Evolutionary conservation across 2,113 vertebrate genomes (phyloP).

Genomic region (Psammodynastes pulverulentus): DNA sequence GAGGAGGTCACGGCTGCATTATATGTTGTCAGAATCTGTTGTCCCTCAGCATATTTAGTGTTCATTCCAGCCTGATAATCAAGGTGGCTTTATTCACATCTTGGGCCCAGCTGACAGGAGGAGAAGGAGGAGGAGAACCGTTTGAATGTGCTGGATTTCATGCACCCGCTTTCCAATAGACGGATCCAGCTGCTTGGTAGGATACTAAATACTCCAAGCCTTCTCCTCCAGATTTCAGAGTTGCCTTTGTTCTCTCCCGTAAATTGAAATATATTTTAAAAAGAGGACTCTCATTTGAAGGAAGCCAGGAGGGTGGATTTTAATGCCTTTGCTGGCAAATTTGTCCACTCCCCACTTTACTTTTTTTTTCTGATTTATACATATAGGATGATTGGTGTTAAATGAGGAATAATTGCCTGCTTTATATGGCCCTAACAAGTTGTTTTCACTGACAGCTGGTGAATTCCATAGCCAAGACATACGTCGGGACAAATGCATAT

Average conservation of each 20-base stretch:
- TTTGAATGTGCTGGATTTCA: conserved; percentile 42
- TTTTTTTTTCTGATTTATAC: conserved; percentile 82
- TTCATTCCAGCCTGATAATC: conserved; percentile 54
- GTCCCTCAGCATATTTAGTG: conserved; percentile 70
- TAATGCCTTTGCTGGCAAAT: conserved; percentile 75
- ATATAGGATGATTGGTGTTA: conserved; percentile 73
- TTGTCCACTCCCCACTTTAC: conserved; percentile 56
- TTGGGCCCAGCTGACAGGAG: conserved; percentile 66
- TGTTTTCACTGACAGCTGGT: conserved; percentile 89
- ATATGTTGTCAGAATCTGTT: conserved; percentile 73
- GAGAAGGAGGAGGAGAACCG: not conserved
- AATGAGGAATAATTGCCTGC: conserved; percentile 84
- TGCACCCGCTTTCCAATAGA: conserved; percentile 53
- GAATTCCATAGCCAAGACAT: conserved; percentile 99
- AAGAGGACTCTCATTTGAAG: conserved; percentile 66
- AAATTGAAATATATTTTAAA: conserved; percentile 70
- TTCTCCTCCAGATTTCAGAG: conserved; percentile 56
- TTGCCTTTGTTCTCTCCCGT: conserved; percentile 73
- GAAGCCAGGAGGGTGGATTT: conserved; percentile 71
- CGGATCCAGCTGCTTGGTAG: conserved; percentile 58
- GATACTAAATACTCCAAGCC: conserved; percentile 63
- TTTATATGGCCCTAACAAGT: conserved; percentile 80
- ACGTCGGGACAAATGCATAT: conserved; percentile 98
- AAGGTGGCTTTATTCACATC: conserved; percentile 63
- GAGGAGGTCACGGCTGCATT: conserved; percentile 75